These are phyloP conservation scores for Dromococcyx pavoninus DNA, from an alignment of 2,797 vertebrate species.

Conservation along the genomic window DNA sequence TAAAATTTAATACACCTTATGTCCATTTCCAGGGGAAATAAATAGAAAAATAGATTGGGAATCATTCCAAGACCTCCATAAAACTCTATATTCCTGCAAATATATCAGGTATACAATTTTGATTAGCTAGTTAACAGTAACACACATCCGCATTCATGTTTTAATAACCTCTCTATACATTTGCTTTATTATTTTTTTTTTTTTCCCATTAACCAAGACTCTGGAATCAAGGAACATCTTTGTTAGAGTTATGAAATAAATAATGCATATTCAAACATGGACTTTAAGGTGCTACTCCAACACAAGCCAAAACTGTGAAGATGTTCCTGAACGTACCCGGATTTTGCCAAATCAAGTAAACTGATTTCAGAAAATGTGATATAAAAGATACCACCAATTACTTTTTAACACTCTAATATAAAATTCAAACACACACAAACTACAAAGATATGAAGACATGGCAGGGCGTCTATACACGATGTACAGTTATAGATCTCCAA, in stretches of 20 bases:
- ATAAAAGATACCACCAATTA: background rate
- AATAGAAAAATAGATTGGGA: background rate
- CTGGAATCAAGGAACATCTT: background rate
- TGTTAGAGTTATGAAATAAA: background rate
- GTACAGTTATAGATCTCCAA: background rate
- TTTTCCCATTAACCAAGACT: background rate
- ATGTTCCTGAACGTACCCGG: fast-evolving
- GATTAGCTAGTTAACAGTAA: background rate
- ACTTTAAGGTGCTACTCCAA: background rate
- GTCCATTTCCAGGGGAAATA: background rate
- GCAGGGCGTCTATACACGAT: background rate
- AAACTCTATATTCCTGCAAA: background rate
- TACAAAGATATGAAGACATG: background rate
- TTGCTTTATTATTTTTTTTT: background rate
- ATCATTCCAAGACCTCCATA: background rate
- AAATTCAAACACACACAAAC: background rate
- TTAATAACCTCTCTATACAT: background rate
- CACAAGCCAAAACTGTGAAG: background rate
- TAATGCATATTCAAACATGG: background rate
- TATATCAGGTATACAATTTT: background rate
- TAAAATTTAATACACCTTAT: background rate
- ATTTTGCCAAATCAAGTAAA: background rate
- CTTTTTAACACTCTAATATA: background rate
- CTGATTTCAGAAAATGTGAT: background rate
- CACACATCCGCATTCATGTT: background rate